Percentiles rank a stretch among this genome's conserved stretches.
phyloP scores from a whole-genome alignment of 64 coral and sea anemone species.

The Orbicella faveolata region DNA sequence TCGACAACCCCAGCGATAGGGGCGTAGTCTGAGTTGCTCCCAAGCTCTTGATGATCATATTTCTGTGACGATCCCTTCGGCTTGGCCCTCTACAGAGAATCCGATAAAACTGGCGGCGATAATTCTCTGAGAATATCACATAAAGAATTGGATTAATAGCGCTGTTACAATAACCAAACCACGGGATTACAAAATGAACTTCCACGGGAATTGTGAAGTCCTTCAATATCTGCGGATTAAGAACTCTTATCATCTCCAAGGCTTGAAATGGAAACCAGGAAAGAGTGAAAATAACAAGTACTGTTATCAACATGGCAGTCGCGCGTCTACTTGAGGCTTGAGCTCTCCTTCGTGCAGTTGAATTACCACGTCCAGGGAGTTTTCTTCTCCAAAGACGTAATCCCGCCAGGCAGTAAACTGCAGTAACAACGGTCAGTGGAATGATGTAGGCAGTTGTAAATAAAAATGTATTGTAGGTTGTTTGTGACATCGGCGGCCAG shows the following conservation, averaged over 20 bases:
- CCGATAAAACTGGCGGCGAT: slow-evolving; percentile 54
- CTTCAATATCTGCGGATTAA: background rate
- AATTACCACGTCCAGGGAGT: slow-evolving; percentile 30
- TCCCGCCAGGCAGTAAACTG: slow-evolving; percentile 33
- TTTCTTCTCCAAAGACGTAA: slow-evolving; percentile 53
- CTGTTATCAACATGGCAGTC: slow-evolving; percentile 55
- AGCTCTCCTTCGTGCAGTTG: slow-evolving; percentile 5
- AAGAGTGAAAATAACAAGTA: slow-evolving; percentile 48
- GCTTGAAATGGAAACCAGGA: slow-evolving; percentile 65
- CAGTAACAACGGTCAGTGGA: slow-evolving; percentile 16
- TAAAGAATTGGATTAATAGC: slow-evolving; percentile 70
- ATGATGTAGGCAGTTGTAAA: background rate
- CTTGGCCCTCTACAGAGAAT: slow-evolving; percentile 19
- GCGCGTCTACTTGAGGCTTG: slow-evolving; percentile 36
- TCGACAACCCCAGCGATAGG: too few species aligned
- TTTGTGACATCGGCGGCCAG: too few species aligned
- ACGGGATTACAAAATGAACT: background rate
- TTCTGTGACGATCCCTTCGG: background rate
- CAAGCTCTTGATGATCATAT: too few species aligned
- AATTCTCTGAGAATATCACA: slow-evolving; percentile 68
- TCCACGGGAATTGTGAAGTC: background rate
- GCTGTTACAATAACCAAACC: slow-evolving; percentile 54
- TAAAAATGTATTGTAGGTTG: too few species aligned
- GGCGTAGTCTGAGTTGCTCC: too few species aligned
- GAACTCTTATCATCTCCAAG: background rate